Conservation (phyloP, 2,113 vertebrate genomes). For the Odocoileus virginianus region DNA sequence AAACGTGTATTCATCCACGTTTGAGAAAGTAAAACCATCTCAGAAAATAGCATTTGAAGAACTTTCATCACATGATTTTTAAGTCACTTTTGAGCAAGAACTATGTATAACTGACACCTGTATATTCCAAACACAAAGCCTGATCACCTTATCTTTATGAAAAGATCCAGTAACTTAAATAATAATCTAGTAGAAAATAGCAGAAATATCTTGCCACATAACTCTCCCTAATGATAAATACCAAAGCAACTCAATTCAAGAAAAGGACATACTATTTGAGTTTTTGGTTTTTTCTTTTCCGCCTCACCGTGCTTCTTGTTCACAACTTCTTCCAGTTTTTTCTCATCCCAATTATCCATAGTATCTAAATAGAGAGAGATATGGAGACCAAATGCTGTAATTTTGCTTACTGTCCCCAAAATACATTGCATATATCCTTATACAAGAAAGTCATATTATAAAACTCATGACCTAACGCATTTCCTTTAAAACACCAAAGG, state of each 20-base stretch:
- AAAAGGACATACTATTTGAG: conserved; percentile 91
- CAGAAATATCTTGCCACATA: conserved; percentile 40
- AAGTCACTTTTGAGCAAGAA: background rate
- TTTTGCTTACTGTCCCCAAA: background rate
- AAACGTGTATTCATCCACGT: background rate
- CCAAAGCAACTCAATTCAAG: conserved; percentile 54
- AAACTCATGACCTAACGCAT: background rate
- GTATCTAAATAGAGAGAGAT: conserved; percentile 85
- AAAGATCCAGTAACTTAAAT: background rate
- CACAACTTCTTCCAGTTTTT: conserved; percentile 97
- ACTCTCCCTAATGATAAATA: conserved; percentile 53
- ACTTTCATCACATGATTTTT: background rate
- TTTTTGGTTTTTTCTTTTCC: conserved; percentile 98
- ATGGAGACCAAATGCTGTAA: background rate
- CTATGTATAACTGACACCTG: background rate
- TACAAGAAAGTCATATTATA: background rate
- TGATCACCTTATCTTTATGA: background rate
- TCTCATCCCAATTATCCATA: conserved; percentile 99
- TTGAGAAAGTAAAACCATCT: background rate
- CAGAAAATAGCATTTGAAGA: background rate
- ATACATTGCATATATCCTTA: background rate
- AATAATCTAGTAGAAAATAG: background rate
- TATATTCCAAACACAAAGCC: background rate
- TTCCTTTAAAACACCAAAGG: conserved; percentile 3
- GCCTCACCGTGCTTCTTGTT: conserved; percentile 98